A percentile compares a stretch with the other conserved stretches of the same genome.
These are phyloP conservation scores for Setophaga kirtlandii DNA, from an alignment of 2,113 vertebrate species.

Conservation along the genomic window DNA sequence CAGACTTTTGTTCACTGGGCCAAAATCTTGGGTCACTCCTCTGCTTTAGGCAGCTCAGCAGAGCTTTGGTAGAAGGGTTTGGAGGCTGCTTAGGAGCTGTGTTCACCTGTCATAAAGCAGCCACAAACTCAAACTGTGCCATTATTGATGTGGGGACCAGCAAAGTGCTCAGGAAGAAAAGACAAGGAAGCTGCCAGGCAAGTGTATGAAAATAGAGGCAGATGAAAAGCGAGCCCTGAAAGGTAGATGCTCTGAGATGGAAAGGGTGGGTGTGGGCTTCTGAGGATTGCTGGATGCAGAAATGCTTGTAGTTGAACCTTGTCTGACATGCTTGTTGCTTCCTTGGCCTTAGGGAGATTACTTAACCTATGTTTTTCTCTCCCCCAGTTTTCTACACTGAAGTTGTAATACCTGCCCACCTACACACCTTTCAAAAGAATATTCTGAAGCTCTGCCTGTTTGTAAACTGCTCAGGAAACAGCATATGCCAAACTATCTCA, in stretches of 20 bases:
- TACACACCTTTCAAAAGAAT: conserved; percentile 10
- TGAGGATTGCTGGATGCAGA: background rate
- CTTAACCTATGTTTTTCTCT: background rate
- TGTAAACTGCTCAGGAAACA: background rate
- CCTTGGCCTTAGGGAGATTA: conserved; percentile 3
- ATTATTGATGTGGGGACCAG: background rate
- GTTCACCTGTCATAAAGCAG: background rate
- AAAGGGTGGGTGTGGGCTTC: background rate
- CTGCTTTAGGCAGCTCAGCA: background rate
- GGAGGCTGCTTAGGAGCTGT: background rate
- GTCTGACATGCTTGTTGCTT: background rate
- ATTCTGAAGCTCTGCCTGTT: background rate
- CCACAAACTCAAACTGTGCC: background rate
- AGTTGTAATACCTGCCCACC: conserved; percentile 25
- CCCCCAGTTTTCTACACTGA: background rate
- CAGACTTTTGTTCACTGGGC: background rate
- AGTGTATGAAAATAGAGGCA: background rate
- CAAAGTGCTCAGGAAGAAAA: background rate
- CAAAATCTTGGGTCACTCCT: background rate
- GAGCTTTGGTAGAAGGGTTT: background rate
- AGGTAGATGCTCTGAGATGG: background rate
- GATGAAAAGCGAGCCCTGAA: background rate
- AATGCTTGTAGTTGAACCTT: background rate
- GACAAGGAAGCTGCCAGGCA: background rate
- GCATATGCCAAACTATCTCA: background rate